Evolutionary conservation across 1,140 invertebrate species (phyloP).

Genomic region (Drosophila lacertosa): DNA sequence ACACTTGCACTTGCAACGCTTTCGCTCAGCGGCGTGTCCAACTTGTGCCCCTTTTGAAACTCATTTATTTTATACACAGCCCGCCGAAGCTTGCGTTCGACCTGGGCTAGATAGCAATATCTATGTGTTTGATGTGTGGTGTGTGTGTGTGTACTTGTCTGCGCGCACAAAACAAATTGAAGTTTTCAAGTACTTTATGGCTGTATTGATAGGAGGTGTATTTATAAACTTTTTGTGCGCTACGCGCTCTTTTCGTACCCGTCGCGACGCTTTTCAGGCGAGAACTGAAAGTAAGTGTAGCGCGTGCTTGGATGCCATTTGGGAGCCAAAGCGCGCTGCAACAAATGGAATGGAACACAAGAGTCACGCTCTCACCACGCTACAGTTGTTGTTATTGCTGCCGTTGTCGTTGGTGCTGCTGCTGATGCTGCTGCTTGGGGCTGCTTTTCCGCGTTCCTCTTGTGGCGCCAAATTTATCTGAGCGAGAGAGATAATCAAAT

Average conservation of each 20-base stretch:
- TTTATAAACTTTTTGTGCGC: slow-evolving; percentile 32
- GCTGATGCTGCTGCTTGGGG: slow-evolving; percentile 5
- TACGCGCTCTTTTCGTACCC: slow-evolving; percentile 44
- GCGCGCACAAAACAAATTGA: slow-evolving; percentile 45
- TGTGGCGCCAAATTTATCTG: slow-evolving; percentile 34
- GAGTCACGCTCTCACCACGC: slow-evolving; percentile 6
- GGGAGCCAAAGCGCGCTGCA: slow-evolving; percentile 46
- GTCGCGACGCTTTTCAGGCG: slow-evolving; percentile 64
- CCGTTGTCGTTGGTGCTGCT: slow-evolving; percentile 8
- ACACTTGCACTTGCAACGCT: slow-evolving; percentile 73
- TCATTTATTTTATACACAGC: slow-evolving; percentile 34
- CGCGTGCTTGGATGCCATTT: slow-evolving; percentile 52
- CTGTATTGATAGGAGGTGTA: slow-evolving; percentile 42
- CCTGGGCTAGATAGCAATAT: slow-evolving; percentile 13
- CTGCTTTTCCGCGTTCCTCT: slow-evolving; percentile 40
- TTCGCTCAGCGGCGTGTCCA: slow-evolving; percentile 43
- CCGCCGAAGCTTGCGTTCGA: slow-evolving; percentile 9
- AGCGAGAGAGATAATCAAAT: slow-evolving; percentile 17
- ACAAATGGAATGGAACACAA: slow-evolving; percentile 45
- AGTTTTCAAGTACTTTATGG: slow-evolving; percentile 55
- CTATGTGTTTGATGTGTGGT: background rate
- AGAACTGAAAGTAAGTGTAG: slow-evolving; percentile 51
- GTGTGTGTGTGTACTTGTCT: slow-evolving; percentile 4
- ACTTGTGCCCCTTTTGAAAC: slow-evolving; percentile 28
- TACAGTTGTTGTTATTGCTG: slow-evolving; percentile 1